These are phyloP conservation scores for Procavia capensis DNA, from an alignment of 2,113 vertebrate species.

Conservation along the genomic window DNA sequence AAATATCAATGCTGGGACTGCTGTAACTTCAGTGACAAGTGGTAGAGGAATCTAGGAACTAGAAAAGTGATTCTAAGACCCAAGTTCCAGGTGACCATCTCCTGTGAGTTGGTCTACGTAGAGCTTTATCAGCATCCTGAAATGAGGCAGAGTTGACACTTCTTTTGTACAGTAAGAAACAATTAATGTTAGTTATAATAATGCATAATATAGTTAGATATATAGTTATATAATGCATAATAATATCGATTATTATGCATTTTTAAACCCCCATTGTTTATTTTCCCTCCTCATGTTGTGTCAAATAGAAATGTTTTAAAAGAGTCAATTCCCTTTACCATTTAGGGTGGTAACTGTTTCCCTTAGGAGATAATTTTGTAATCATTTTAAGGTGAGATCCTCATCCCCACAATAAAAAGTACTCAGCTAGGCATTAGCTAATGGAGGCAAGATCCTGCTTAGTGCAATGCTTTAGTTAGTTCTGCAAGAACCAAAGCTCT, in stretches of 20 bases:
- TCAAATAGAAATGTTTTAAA: conserved; percentile 21
- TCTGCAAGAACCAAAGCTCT: not conserved
- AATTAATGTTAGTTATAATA: too few relatives aligned
- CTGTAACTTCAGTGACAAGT: not conserved
- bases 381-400: conserved; percentile 84
- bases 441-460: conserved; percentile 84
- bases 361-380: conserved; percentile 2
- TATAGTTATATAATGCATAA: too few relatives aligned
- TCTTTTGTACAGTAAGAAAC: too few relatives aligned
- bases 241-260: too few relatives aligned
- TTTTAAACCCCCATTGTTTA: not conserved
- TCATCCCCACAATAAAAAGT: conserved; percentile 68
- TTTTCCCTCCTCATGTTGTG: conserved; percentile 18
- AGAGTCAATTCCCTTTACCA: not conserved
- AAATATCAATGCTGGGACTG: not conserved
- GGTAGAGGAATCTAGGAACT: not conserved
- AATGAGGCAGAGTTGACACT: not conserved
- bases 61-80: not conserved
- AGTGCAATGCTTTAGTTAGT: not conserved
- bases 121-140: conserved; percentile 21
- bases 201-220: too few relatives aligned
- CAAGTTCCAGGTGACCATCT: not conserved
- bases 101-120: not conserved
- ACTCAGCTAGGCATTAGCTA: conserved; percentile 78
- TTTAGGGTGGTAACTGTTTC: not conserved